phyloP scores from a whole-genome alignment of 2,888 invertebrate species.

The Acronicta aceris region DNA sequence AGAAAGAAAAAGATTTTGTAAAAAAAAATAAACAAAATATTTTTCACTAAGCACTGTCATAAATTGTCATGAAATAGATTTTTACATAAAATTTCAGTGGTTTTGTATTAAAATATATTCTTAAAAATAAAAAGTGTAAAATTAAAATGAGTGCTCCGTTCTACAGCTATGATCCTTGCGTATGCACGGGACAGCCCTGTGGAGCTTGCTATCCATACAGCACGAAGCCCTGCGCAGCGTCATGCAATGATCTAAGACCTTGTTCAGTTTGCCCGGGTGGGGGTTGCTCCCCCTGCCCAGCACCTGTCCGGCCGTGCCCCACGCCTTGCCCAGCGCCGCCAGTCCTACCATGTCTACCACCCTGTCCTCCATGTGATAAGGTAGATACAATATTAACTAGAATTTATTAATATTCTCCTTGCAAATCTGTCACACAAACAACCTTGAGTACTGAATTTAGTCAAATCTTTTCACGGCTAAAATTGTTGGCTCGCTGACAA shows the following conservation, averaged over 20 bases:
- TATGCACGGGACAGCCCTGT: constrained; percentile 77
- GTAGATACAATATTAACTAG: constrained; percentile 60
- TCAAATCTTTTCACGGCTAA: constrained; percentile 28
- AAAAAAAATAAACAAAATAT: constrained; percentile 27
- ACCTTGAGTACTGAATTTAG: constrained; percentile 43
- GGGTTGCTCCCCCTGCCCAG: constrained; percentile 83
- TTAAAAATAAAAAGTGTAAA: constrained; percentile 62
- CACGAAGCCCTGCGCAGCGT: constrained; percentile 79
- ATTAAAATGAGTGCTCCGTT: constrained; percentile 83
- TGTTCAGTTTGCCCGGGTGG: constrained; percentile 84
- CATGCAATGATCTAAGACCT: constrained; percentile 73
- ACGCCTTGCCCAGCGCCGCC: constrained; percentile 74
- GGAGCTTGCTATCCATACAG: constrained; percentile 82
- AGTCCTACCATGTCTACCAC: constrained; percentile 75
- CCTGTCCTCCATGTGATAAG: constrained; percentile 83
- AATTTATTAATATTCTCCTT: constrained; percentile 14
- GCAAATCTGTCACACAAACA: constrained; percentile 13
- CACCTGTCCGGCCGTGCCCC: constrained; percentile 82
- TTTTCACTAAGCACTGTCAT: constrained; percentile 11
- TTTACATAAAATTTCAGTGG: constrained; percentile 21
- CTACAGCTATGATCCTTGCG: constrained; percentile 84
- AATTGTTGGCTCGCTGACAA: constrained; percentile 56
- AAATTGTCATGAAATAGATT: constrained; percentile 13
- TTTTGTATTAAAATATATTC: constrained; percentile 30
- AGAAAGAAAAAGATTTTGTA: constrained; percentile 1